Conservation (phyloP, 2,113 vertebrate species). For the Phainopepla nitens region DNA sequence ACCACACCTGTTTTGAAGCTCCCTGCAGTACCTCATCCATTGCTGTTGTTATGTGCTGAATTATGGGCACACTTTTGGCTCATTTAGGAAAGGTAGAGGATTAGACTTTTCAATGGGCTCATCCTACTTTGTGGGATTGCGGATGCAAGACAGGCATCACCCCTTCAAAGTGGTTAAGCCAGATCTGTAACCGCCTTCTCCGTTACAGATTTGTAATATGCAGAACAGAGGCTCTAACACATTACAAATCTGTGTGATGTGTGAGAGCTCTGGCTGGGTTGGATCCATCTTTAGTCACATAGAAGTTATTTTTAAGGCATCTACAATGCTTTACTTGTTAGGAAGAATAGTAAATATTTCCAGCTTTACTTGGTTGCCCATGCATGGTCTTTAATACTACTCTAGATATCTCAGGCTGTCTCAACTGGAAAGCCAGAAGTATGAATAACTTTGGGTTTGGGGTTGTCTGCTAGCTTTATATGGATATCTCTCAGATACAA, state of each 20-base stretch:
- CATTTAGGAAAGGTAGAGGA: background rate
- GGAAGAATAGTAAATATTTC: background rate
- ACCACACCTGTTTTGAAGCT: background rate
- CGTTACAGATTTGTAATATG: too few relatives aligned
- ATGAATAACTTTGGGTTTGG: background rate
- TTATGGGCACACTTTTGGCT: background rate
- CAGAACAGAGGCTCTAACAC: background rate
- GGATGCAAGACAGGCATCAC: background rate
- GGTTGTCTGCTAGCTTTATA: background rate
- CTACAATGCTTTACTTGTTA: background rate
- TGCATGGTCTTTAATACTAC: background rate
- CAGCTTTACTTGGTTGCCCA: background rate
- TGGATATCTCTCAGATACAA: background rate
- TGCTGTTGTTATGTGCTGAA: background rate
- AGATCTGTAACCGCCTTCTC: background rate
- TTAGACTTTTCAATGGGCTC: background rate
- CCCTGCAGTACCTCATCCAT: background rate
- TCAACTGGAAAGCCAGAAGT: background rate
- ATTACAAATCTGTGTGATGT: background rate
- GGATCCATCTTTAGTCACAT: background rate
- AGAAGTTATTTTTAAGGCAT: background rate
- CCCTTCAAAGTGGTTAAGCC: background rate
- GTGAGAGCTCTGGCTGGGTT: background rate
- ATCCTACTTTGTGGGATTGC: background rate
- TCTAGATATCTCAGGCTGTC: background rate